Base-by-base conservation (phyloP, 2,113 vertebrate genomes). In the Nannospalax galili region DNA sequence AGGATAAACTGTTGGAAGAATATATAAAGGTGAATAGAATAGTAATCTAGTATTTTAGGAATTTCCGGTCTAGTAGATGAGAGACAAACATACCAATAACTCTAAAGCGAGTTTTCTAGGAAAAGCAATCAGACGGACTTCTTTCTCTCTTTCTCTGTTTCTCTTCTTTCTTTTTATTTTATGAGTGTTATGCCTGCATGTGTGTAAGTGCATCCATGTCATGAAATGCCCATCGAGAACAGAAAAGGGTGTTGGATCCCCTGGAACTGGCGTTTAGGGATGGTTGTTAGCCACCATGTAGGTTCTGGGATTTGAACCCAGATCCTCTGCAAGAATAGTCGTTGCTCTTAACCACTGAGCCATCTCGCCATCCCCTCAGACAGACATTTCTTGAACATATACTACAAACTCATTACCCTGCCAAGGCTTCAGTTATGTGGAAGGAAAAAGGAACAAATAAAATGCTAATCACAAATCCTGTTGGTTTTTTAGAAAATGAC, bases 401-500 rank as follows among this genome's bases (percentile, higher is more conserved):
- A 10, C 16, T 52, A 37, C 30, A 20, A 74, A 20, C 17, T 40
- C 45, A 26, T 82, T 35, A 19, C 9, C 45, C n/a, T 56, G 17
- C 69, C 24, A 58, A 30, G 69, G 37, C 15, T 90, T 79, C 7
- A 62, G 56, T 40, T 75, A 87, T 58, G 35, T 92, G 77, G 60
- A 84, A 84, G 77, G 35, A 52, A 32, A 62, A 12, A 73, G 26
- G 3, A 93, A n/a, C 20, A 70, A 95, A 65, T 75, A 84, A 87
- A 69, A 94, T 24, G 1, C 32, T 80, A 80, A 67, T 10, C 42
- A 92, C 12, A 72, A 26, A 40, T 67, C 37, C 48, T 58, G 17
- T 37, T 91, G 52, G 56, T 20, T 82, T 78, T 81, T 79, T 35
- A 91, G 84, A 89, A 89, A 86, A 89, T 58, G 45, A n/a, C 24